Evolutionary conservation across 2,797 vertebrate species (phyloP), one percentile per base, ranked within the genome.

Genomic region (Centroberyx gerrardi): DNA sequence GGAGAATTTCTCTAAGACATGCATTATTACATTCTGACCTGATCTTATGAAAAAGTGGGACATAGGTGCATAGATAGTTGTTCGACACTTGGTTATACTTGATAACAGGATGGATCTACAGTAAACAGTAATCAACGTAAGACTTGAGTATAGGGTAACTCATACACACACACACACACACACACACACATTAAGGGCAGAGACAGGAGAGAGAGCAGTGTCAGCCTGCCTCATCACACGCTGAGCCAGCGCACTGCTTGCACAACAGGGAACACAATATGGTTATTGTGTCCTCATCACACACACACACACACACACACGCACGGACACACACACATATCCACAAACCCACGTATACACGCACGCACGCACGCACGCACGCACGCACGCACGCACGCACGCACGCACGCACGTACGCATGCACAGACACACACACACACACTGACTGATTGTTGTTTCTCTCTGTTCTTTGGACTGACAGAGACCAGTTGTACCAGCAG

Each of bases 401-500:
- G n/a, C 0, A 31, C 27, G 31, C 15, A 33, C 44, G 49, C 36
- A 48, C 42, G 27, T 62, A 62, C 29, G 33, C 53, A 69, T 46
- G 33, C 48, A 58, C 44, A 17, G 8, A n/a, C 31, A 27, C 29
- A 52, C 67, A n/a, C 51, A 31, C 42, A 62, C 75, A 69, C 18
- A 68, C 54, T 52, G 56, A 84, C 61, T 83, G 77, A 85, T 65
- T 78, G 88, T 78, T 71, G 63, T 69, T 12, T 15, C 31, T 74
- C 66, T 86, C 89, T 88, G 79, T 81, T 85, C 72, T 78, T 66
- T 64, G 62, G 59, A 62, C 67, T 73, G 48, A 83, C 70, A 77
- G 66, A 83, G 78, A 69, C 77, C 80, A 86, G 78, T 88, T 89
- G 74, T 80, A 55, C 80, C 53, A 76, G 70, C 55, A 77, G 72